Base-by-base conservation (phyloP, 2,888 invertebrate genomes). In the Acleris laterana region DNA sequence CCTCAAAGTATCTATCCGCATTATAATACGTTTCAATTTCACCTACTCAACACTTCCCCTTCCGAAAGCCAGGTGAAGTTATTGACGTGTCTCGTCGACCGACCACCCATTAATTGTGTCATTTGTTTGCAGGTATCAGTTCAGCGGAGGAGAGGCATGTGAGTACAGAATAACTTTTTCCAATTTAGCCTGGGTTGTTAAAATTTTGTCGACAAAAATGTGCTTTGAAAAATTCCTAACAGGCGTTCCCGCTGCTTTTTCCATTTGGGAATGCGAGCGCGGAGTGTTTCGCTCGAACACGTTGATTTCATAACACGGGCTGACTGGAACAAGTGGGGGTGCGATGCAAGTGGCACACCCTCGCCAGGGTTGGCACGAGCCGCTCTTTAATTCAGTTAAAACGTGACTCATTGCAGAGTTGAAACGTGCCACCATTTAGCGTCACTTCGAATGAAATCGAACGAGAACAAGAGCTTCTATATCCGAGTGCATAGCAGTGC, bases 281-380 rank as follows among this genome's bases (percentile, higher is more conserved):
- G 77, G 80, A 88, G 89, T 87, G 89, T 87, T 87, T 83, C 87
- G 90, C 91, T 90, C 88, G 87, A 90, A 90, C 92, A 90, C 92
- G 92, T 89, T 92, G 92, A 93, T 93, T 93, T 93, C 92, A 93
- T 91, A 91, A 92, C 91, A 89, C 85, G 85, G 83, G 83, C 87
- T 81, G 85, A 81, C 85, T 88, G 89, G 83, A 89, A 89, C 89
- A 90, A 91, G 92, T 89, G 90, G 91, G 92, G 90, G 90, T 82
- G 89, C 87, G 86, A 87, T 82, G 89, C 87, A 87, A 88, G 87
- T 87, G 85, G 82, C 83, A 78, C 87, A 83, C 82, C 86, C 79
- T 69, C 67, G 68, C 52, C 52, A 83, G 83, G 83, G 79, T 70
- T 84, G 77, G n/a, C 57, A 57, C 56, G 16, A 38, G 38, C 46